phyloP scores from a whole-genome alignment of 1,140 invertebrate genomes.

The Palaemon carinicauda region DNA sequence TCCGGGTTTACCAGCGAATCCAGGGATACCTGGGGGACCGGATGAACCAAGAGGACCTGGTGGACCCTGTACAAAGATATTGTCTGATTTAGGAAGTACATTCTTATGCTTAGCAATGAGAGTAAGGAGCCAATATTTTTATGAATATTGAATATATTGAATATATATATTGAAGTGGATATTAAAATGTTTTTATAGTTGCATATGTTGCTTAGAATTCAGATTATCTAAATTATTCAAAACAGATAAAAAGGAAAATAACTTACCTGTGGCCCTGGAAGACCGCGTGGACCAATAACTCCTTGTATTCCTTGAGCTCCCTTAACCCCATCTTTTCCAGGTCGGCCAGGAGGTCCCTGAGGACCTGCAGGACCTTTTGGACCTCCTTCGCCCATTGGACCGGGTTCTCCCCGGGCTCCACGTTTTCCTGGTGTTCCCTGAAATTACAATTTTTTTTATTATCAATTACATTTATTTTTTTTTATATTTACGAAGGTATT shows the following conservation, averaged over 20 bases:
- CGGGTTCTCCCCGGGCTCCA: constrained; percentile 30
- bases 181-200: too few relatives aligned
- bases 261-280: constrained; percentile 48
- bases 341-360: constrained; percentile 62
- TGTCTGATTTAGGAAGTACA: too few relatives aligned
- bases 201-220: too few relatives aligned
- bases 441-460: neutral
- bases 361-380: constrained; percentile 62
- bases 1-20: constrained; percentile 65
- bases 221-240: too few relatives aligned
- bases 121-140: too few relatives aligned
- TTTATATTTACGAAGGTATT: too few relatives aligned
- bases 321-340: constrained; percentile 63
- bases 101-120: too few relatives aligned
- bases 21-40: constrained; percentile 62
- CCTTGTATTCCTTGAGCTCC: constrained; percentile 63
- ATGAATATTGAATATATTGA: too few relatives aligned
- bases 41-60: constrained; percentile 62
- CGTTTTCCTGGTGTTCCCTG: constrained; percentile 43
- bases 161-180: too few relatives aligned
- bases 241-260: too few relatives aligned
- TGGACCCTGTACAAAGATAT: constrained; percentile 59
- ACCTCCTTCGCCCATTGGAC: constrained; percentile 62
- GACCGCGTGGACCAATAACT: constrained; percentile 62
- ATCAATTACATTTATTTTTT: neutral